Base-by-base conservation (phyloP, 2,797 vertebrate species). In the Geotrypetes seraphini region DNA sequence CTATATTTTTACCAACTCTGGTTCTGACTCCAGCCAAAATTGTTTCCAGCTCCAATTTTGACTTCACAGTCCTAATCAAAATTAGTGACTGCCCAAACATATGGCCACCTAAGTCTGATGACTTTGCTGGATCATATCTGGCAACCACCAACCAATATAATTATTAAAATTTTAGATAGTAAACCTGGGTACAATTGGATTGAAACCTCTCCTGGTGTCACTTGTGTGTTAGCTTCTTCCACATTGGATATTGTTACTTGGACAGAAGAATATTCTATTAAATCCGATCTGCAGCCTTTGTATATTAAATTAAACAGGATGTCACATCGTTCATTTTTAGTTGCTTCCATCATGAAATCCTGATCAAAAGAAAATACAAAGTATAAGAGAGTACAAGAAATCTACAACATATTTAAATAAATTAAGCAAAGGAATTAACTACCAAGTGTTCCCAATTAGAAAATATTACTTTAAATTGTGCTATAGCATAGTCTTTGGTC, bases 141-240 rank as follows among this genome's bases (percentile, higher is more conserved):
- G n/a, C n/a, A n/a, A n/a, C n/a, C n/a, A n/a, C n/a, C n/a, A n/a
- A n/a, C n/a, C n/a, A 26, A 12, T 38, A 21, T 5, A 42, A 16
- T n/a, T 12, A 44, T 17, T 22, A 39, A 12, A 7, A 11, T 19
- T n/a, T 36, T 25, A 57, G 26, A 56, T 1, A 10, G 7, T 69
- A 44, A 70, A 96, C 95, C 95, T 89, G 90, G 87, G 50, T 58
- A 78, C 15, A 99, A 80, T 2, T 84, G 85, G 51, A 94, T 41
- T 31, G 71, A 76, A 57, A 94, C 75, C 65, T 89, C 81, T 65
- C 40, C 70, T 7, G 94, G 94, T 12, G 73, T 84, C 69, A 97
- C 90, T 73, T 99, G 96, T 3, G 71, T 85, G 55, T 86, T 81
- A 46, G 69, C 69, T 48, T 76, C 49, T 3, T 66, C 79, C 47